phyloP scores from a whole-genome alignment of 2,113 vertebrate genomes.

The Hippocampus barbouri region DNA sequence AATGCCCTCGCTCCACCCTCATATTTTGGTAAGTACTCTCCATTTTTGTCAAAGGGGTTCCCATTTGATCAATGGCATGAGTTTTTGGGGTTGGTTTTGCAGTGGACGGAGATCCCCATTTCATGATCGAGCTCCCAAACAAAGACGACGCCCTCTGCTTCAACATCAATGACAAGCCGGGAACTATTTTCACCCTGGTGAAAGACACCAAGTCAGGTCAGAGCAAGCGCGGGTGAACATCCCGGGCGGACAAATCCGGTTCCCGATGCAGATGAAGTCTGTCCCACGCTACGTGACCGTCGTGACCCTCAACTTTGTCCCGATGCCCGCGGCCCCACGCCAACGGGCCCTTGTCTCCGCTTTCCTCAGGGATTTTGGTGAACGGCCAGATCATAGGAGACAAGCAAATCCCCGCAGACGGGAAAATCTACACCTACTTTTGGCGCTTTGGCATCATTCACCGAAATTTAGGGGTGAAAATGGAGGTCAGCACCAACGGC shows the following conservation, averaged over 20 bases:
- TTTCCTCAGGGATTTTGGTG: slow-evolving; percentile 78
- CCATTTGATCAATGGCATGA: too few relatives aligned
- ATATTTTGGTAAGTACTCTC: slow-evolving; percentile 44
- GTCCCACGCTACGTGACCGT: not conserved
- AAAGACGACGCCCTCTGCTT: slow-evolving; percentile 86
- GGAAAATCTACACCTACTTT: slow-evolving; percentile 82
- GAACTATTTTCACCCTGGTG: slow-evolving; percentile 83
- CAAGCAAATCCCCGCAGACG: slow-evolving; percentile 66
- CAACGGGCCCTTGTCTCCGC: slow-evolving; percentile 4
- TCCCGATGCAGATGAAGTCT: not conserved
- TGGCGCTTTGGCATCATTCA: slow-evolving; percentile 85
- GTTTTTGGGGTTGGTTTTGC: slow-evolving; percentile 9
- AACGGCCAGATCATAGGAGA: slow-evolving; percentile 90
- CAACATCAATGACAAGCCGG: slow-evolving; percentile 85
- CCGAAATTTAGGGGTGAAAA: slow-evolving; percentile 66
- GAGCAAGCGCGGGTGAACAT: slow-evolving; percentile 11
- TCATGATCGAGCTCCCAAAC: slow-evolving; percentile 82
- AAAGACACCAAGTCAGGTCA: slow-evolving; percentile 81
- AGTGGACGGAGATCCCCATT: slow-evolving; percentile 97
- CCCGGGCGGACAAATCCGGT: too few relatives aligned
- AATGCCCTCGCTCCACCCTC: not conserved
- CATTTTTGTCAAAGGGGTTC: not conserved
- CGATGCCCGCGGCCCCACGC: not conserved
- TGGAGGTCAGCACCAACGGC: slow-evolving; percentile 79
- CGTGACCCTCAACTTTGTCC: too few relatives aligned